phyloP scores from a whole-genome alignment of 1,140 invertebrate species.

The Drosophila eugracilis region DNA sequence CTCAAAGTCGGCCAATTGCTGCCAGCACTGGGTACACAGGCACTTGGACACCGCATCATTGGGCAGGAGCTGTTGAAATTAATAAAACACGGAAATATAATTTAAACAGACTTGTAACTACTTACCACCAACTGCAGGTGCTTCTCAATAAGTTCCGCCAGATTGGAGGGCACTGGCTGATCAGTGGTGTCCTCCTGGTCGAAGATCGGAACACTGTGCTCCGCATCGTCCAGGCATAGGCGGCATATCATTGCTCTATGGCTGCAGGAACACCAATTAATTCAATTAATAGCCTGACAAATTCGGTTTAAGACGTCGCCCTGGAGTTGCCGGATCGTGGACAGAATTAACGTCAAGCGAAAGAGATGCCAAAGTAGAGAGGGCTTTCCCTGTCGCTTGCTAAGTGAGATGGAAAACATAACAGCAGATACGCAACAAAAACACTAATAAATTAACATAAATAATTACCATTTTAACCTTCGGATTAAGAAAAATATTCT shows the following conservation, averaged over 20 bases:
- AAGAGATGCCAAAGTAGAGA: constrained; percentile 3
- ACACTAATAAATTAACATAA: too few species aligned
- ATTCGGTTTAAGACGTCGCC: constrained; percentile 1
- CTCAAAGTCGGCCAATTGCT: constrained; percentile 47
- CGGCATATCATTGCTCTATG: constrained; percentile 40
- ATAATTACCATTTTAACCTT: too few species aligned
- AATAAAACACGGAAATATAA: neutral
- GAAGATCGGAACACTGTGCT: constrained; percentile 43
- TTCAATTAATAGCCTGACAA: constrained; percentile 16
- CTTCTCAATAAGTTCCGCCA: constrained; percentile 42
- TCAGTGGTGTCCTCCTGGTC: constrained; percentile 12
- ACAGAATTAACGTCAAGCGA: neutral
- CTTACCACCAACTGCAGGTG: constrained; percentile 45
- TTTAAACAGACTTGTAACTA: neutral
- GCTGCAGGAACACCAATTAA: constrained; percentile 5
- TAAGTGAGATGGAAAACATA: too few species aligned
- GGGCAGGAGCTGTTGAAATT: constrained; percentile 34
- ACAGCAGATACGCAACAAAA: too few species aligned
- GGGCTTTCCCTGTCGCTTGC: too few species aligned
- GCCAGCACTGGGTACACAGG: constrained; percentile 49
- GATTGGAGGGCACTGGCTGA: constrained; percentile 22
- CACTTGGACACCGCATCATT: constrained; percentile 27
- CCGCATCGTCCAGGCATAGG: constrained; percentile 45
- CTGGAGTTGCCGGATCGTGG: constrained; percentile 5
- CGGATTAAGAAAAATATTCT: too few species aligned